Percentiles rank a stretch among this genome's conserved stretches.
These are phyloP conservation scores for Bombus impatiens DNA, from an alignment of 1,140 invertebrate species.

Conservation along the genomic window DNA sequence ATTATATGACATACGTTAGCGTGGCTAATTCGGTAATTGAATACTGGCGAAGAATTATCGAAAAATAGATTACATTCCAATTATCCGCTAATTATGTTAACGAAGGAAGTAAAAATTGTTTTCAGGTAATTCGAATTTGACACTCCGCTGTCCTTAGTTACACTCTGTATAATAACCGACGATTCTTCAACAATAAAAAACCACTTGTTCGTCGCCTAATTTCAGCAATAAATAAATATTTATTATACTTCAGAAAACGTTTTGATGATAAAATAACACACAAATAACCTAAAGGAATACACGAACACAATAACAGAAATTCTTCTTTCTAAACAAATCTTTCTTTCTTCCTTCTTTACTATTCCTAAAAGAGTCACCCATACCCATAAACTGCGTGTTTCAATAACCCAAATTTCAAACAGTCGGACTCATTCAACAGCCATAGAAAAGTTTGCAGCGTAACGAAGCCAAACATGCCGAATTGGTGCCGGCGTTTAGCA, in stretches of 20 bases:
- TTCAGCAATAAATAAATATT: neutral
- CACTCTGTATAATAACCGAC: neutral
- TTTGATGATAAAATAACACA: neutral
- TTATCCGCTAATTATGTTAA: neutral
- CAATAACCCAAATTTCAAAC: neutral
- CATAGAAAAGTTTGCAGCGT: neutral
- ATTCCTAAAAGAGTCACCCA: neutral
- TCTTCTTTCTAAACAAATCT: neutral
- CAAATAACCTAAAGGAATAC: neutral
- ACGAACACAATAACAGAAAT: neutral
- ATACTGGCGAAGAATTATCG: neutral
- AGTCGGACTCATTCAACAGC: neutral
- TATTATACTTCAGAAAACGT: no score
- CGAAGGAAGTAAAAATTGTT: neutral
- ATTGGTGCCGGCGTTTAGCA: neutral
- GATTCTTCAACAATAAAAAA: neutral
- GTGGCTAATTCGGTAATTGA: neutral
- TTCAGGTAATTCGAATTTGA: neutral
- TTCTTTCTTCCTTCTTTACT: no score
- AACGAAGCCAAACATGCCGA: neutral
- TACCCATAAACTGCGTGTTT: neutral
- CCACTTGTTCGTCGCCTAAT: neutral
- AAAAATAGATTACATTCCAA: neutral
- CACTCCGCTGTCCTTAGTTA: neutral
- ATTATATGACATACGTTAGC: neutral